Evolutionary conservation across 2,797 vertebrate genomes (phyloP).

Genomic region (Glyptemys insculpta): DNA sequence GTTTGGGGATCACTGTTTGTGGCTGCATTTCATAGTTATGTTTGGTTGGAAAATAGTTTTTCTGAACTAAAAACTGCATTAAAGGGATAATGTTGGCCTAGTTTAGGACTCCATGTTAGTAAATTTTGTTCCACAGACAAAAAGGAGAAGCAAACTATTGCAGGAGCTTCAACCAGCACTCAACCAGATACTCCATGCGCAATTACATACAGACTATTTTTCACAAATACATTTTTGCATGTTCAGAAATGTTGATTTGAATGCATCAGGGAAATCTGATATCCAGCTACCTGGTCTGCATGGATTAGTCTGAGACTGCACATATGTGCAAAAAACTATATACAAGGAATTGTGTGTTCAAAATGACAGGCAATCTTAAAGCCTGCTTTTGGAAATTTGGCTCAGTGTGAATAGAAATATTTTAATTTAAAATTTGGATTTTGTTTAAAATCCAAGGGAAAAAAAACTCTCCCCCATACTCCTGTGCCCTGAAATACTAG

Average conservation of each 20-base stretch:
- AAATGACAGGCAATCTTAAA: neutral
- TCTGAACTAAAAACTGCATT: slow-evolving; percentile 32
- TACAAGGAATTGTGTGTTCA: neutral
- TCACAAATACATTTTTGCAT: neutral
- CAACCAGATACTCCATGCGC: neutral
- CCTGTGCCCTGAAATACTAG: neutral
- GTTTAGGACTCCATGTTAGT: neutral
- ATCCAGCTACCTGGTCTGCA: neutral
- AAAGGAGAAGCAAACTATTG: neutral
- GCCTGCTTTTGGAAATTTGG: neutral
- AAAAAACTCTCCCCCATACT: neutral
- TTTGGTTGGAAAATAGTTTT: slow-evolving; percentile 41
- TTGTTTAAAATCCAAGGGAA: neutral
- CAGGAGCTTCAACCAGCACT: neutral
- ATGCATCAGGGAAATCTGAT: neutral
- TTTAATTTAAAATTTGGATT: neutral
- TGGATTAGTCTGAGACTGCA: neutral
- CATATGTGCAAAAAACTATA: neutral
- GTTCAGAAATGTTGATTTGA: neutral
- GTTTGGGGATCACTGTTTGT: slow-evolving; percentile 19
- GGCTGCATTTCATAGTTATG: slow-evolving; percentile 35
- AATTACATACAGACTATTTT: neutral
- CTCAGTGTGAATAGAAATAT: neutral
- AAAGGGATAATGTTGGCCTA: neutral
- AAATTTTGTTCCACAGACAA: neutral